Percentiles rank a stretch among this genome's conserved stretches.
These are phyloP conservation scores for Ips typographus DNA, from an alignment of 1,140 invertebrate species.

Conservation along the genomic window DNA sequence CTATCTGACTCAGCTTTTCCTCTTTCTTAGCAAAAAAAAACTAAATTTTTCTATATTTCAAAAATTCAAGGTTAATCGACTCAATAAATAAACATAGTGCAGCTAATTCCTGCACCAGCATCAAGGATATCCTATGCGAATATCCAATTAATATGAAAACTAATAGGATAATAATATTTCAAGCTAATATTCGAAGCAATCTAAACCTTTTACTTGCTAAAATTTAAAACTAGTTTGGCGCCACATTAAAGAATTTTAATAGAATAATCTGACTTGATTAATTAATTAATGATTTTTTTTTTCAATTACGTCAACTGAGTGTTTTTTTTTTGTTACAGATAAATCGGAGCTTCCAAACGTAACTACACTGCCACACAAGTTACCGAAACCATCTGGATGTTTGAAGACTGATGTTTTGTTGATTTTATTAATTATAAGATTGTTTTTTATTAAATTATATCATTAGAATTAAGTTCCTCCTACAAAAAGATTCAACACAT, in stretches of 20 bases:
- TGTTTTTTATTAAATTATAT: constrained; percentile 52
- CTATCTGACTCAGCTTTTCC: not conserved
- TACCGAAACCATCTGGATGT: constrained; percentile 50
- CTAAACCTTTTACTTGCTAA: constrained; percentile 1
- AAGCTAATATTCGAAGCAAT: not conserved
- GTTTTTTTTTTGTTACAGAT: constrained; percentile 45
- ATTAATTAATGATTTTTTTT: not conserved
- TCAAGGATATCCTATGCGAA: constrained; percentile 8
- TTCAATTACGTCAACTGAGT: not conserved
- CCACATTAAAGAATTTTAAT: not conserved
- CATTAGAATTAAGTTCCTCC: constrained; percentile 47
- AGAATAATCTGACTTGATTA: not conserved
- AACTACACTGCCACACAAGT: constrained; percentile 51
- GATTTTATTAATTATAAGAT: constrained; percentile 51
- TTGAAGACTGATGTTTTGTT: constrained; percentile 52
- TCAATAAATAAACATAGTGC: constrained; percentile 12
- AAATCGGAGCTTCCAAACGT: constrained; percentile 31
- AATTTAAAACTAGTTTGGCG: constrained; percentile 2
- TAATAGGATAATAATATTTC: not conserved
- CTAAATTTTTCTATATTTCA: constrained; percentile 1
- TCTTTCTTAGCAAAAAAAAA: not conserved
- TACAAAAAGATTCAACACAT: constrained; percentile 33
- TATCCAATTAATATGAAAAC: constrained; percentile 1
- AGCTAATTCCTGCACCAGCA: constrained; percentile 5
- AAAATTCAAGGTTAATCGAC: constrained; percentile 4